Evolutionary conservation across 2,113 vertebrate species (phyloP).

Genomic region (Cebus imitator): DNA sequence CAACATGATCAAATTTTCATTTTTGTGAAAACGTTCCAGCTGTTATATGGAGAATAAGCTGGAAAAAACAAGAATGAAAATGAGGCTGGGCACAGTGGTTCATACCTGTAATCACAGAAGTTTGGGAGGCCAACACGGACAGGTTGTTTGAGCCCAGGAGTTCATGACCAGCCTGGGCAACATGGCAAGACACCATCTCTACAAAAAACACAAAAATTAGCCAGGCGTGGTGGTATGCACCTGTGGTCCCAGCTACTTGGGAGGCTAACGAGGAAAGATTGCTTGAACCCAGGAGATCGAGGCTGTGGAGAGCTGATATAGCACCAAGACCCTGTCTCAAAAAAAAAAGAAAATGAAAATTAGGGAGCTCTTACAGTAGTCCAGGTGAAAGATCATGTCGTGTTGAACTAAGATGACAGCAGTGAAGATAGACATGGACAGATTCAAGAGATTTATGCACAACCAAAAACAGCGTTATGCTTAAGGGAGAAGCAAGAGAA

Average conservation of each 20-base stretch:
- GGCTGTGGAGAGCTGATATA: not conserved
- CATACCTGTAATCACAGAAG: not conserved
- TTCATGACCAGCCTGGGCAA: not conserved
- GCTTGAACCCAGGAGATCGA: not conserved
- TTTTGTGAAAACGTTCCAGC: not conserved
- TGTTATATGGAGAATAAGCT: not conserved
- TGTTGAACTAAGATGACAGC: not conserved
- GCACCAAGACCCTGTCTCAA: not conserved
- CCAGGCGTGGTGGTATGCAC: not conserved
- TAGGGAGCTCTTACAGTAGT: not conserved
- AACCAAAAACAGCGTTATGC: not conserved
- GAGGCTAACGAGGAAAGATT: not conserved
- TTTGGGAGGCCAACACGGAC: not conserved
- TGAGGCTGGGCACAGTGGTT: not conserved
- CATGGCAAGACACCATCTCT: not conserved
- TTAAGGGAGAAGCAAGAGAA: not conserved
- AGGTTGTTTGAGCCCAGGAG: not conserved
- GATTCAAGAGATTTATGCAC: not conserved
- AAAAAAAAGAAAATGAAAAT: slow-evolving; percentile 14
- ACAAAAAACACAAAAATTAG: not conserved
- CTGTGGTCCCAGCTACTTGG: not conserved
- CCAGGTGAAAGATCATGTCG: not conserved
- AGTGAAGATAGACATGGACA: not conserved
- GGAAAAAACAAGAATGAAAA: slow-evolving; percentile 11
- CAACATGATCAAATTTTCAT: not conserved